Evolutionary conservation across 2,113 vertebrate species (phyloP), one percentile per base, ranked within the genome.

Genomic region (Mus spicilegus): DNA sequence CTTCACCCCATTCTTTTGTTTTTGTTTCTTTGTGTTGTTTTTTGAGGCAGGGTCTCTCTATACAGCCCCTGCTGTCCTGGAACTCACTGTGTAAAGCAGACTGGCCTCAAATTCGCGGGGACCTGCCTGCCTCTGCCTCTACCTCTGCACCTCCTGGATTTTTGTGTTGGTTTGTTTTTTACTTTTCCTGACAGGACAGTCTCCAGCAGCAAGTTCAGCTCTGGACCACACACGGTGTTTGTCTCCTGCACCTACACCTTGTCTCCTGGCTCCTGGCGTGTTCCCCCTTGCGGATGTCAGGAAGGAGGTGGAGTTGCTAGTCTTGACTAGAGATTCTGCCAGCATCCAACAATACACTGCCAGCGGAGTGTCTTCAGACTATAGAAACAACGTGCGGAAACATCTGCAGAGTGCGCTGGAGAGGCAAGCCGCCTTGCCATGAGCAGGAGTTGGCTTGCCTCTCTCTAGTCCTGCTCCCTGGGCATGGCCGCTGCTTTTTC

Each of bases 351-450:
- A 93, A 67, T 69, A 56, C 26, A 20, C 28, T 70, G 42, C 4
- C 5, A 7, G 42, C 65, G 51, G 63, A 65, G 28, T 58, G 63
- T 22, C 86, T 80, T 96, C 42, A 93, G 51, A 89, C 51, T 76
- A 28, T 19, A 81, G 89, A 73, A 20, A 67, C 3, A 65, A n/a
- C 1, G 8, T 11, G 11, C 20, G 0, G 24, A 49, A 90, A n/a
- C n/a, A 10, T 90, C 72, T 51, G 76, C 1, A n/a, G 2, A 16
- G 54, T 20, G 33, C 28, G 2, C 72, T 63, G 54, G 65, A 86
- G 76, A 20, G 46, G 14, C 33, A 7, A 36, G 22, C 36, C 70
- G n/a, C 65, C 54, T 67, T 20, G 7, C n/a, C 3, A 0, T 0
- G 24, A 58, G 46, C 2, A 17, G 54, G 51, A 14, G 72, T 51